phyloP scores from a whole-genome alignment of 2,113 vertebrate species.

The Lota lota region DNA sequence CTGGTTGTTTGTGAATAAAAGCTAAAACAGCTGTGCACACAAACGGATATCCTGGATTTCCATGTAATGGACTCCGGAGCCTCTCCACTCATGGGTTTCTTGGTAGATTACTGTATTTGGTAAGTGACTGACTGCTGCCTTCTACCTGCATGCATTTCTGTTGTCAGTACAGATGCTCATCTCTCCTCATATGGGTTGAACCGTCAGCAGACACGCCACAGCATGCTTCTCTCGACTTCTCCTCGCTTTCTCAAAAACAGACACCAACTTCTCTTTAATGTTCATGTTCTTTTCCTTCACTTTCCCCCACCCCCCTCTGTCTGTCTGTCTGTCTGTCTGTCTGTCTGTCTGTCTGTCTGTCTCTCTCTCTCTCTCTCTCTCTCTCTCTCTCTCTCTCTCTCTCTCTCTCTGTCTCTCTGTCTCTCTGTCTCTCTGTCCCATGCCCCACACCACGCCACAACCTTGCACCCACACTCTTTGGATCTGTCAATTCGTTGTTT shows the following conservation, averaged over 20 bases:
- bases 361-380: not conserved
- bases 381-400: not conserved
- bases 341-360: not conserved
- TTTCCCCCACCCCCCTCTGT: not conserved
- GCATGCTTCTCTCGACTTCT: conserved; percentile 39
- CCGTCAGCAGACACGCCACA: conserved; percentile 35
- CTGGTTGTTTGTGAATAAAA: too few relatives aligned
- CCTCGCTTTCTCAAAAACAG: not conserved
- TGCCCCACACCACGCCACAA: not conserved
- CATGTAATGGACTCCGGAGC: too few relatives aligned
- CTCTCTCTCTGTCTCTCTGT: not conserved
- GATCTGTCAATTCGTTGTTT: too few relatives aligned
- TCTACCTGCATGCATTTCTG: conserved; percentile 15
- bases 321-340: not conserved
- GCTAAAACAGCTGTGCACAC: too few relatives aligned
- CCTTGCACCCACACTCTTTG: not conserved
- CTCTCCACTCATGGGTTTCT: too few relatives aligned
- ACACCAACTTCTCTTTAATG: not conserved
- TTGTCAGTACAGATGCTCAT: conserved; percentile 32
- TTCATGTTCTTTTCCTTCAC: conserved; percentile 9
- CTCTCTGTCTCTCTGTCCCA: not conserved
- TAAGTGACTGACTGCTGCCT: conserved; percentile 8
- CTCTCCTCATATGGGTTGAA: conserved; percentile 16
- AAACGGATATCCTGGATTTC: too few relatives aligned
- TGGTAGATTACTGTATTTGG: too few relatives aligned